Evolutionary conservation across 1,140 invertebrate species (phyloP), one percentile per base, ranked within the genome.

Genomic region (Polyergus mexicanus): DNA sequence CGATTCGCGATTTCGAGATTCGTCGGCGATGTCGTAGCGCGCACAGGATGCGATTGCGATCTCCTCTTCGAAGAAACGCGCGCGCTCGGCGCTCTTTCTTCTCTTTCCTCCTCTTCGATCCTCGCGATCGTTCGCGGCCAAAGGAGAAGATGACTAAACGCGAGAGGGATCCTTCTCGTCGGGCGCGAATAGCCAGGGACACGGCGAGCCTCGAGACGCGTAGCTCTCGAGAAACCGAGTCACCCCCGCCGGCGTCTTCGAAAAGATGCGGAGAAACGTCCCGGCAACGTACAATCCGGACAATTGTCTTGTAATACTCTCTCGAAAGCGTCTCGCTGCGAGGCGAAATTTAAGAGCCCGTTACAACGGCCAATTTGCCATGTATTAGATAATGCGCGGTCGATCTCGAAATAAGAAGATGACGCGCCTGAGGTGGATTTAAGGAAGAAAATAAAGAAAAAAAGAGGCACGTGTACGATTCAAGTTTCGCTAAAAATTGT

Each of bases 111-210:
- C 84, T 74, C 32, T 35, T 25, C 41, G 47, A 13, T 63, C 60
- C 80, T 35, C 32, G 51, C 28, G 47, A 25, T 63, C 60, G 47
- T 11, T 76, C 41, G 74, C 78, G 87, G 84, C 83, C 83, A 51
- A 51, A 51, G 47, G 47, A 51, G 47, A 66, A 75, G 88, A 91
- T 91, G 88, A 91, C 89, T 91, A 91, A 91, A 91, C 89, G 76
- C 65, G 77, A 90, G 89, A 89, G 84, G 85, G 89, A 89, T 89
- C 87, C 76, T 81, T 47, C 77, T 80, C n/a, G 75, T 89, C 68
- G 56, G 75, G 25, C 71, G 69, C 75, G 69, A 89, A 86, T 72
- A 84, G 71, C 84, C 76, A 90, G 75, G 88, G 69, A 41, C 88
- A 41, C 88, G 81, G 47, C 38, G 60, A 90, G 58, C 35, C 16